Base-by-base conservation (phyloP, 53 echinoderm and acorn worm species). In the Luidia sarsii region DNA sequence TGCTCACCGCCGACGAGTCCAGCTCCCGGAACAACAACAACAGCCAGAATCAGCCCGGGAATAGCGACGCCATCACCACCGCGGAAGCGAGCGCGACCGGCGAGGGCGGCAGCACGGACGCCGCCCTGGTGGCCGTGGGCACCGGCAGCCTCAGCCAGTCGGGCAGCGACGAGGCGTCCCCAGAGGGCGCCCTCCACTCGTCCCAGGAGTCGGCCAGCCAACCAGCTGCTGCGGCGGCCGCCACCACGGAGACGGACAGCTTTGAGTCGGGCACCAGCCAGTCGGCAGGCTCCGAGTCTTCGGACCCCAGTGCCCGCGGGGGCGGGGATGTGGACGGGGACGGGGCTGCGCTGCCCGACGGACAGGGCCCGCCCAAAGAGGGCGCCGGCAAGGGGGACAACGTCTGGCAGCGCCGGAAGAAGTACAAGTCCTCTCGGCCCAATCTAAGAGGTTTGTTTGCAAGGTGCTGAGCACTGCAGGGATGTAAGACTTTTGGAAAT, bases 11-110 rank as follows among this genome's bases (percentile, higher is more conserved):
- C 9, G 3, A 31, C 28, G 45, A 38, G 35, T 70, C 82, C 2
- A 83, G 86, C 24, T 77, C 86, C 5, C 82, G 90, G 60, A 90
- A 90, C 75, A 90, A 90, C 51, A 90, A 90, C 71, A 90, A 90
- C 68, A 90, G 90, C 48, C 83, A 86, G 49, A 82, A 72, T 1
- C 85, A 86, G 39, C 73, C 50, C 4, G 73, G 15, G 16, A 61
- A 77, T 48, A 77, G 10, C 46, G 48, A 57, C 15, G 61, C 77
- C 41, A 31, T 29, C 24, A 21, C 61, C 30, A 28, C 77, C 5
- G 55, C 21, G 19, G 31, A 29, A 24, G 31, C 30, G n/a, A 45
- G 55, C 48, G 16, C 45, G 27, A 60, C 77, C 27, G 22, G 61
- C 21, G 77, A 77, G 46, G 77, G 46, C 61, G 14, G 43, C 33